These are phyloP conservation scores for Aphodius sticticus DNA, from an alignment of 2,888 invertebrate genomes.

Conservation along the genomic window DNA sequence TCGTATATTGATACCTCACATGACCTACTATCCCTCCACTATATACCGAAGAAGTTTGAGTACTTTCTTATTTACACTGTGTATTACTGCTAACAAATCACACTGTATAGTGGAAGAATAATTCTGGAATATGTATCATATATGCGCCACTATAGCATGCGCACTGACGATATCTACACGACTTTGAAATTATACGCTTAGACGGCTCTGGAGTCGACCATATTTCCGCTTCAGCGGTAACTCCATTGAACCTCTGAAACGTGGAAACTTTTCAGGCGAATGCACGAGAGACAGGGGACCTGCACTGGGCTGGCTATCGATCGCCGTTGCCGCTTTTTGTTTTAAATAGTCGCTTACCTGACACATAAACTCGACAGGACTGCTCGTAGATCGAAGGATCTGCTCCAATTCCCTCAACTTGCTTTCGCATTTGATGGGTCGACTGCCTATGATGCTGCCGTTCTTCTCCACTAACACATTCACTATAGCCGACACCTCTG, in stretches of 20 bases:
- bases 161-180: no score
- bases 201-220: not conserved
- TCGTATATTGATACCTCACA: no score
- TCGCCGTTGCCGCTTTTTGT: not conserved
- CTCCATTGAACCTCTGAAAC: not conserved
- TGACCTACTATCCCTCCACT: no score
- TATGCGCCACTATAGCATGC: no score
- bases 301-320: not conserved
- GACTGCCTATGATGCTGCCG: slow-evolving; percentile 78
- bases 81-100: no score
- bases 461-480: slow-evolving; percentile 84
- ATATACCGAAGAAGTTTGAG: no score
- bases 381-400: slow-evolving; percentile 77
- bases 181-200: not conserved
- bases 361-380: slow-evolving; percentile 88
- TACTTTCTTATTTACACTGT: no score
- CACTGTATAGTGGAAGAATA: no score
- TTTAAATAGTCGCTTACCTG: slow-evolving; percentile 65
- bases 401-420: slow-evolving; percentile 83
- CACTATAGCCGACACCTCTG: slow-evolving; percentile 84
- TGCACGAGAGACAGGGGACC: not conserved
- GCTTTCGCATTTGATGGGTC: slow-evolving; percentile 91
- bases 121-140: no score
- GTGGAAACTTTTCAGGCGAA: not conserved
- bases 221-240: not conserved